A percentile compares a stretch with the other conserved stretches of the same genome.
phyloP scores from a whole-genome alignment of 2,797 vertebrate species.

The Sarcoramphus papa region DNA sequence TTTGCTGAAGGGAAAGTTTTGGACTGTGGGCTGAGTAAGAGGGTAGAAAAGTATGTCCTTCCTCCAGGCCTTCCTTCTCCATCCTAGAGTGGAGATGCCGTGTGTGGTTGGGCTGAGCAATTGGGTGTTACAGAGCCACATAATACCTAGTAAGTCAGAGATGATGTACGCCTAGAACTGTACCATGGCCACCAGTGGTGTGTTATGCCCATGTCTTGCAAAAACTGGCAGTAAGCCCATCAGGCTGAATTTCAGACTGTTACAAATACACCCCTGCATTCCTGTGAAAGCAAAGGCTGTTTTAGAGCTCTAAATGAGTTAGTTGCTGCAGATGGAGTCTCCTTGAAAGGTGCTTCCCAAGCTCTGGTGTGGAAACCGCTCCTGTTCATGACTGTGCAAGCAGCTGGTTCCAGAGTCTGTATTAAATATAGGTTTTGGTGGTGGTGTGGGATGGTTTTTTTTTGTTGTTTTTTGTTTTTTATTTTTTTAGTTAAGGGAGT shows the following conservation, averaged over 20 bases:
- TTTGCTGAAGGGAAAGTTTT: not conserved
- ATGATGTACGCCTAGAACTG: not conserved
- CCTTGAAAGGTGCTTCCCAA: not conserved
- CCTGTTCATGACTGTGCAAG: not conserved
- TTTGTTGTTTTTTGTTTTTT: not conserved
- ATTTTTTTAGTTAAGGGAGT: not conserved
- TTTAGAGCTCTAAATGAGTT: not conserved
- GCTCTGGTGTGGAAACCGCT: not conserved
- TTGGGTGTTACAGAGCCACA: not conserved
- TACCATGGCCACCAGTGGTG: not conserved
- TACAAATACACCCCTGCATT: not conserved
- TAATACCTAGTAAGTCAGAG: not conserved
- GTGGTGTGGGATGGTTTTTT: too few relatives aligned
- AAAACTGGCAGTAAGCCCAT: not conserved
- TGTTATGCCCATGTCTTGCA: accelerated
- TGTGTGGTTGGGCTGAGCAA: not conserved
- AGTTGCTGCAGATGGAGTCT: not conserved
- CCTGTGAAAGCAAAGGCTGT: not conserved
- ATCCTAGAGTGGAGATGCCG: not conserved
- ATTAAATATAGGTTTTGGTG: not conserved
- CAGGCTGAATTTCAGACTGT: not conserved
- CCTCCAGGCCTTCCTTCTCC: not conserved
- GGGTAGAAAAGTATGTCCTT: not conserved
- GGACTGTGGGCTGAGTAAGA: not conserved
- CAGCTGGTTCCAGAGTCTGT: not conserved